Base-by-base conservation (phyloP, 30 jellyfish, hydroid and myxozoan genomes). In the Pelagia noctiluca region DNA sequence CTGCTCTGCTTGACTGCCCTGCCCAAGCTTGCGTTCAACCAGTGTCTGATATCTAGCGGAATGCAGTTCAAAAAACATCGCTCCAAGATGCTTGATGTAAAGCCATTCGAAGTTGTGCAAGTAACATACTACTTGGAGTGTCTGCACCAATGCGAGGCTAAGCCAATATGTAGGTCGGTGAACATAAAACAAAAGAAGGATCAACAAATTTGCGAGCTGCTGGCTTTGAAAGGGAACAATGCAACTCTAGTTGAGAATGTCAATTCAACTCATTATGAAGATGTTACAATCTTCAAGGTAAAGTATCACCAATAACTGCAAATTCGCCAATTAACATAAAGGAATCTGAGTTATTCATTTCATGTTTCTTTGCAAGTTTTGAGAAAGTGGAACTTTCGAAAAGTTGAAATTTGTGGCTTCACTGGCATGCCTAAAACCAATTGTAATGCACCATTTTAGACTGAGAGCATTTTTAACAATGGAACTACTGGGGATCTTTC, bases 1-100 rank as follows among this genome's bases (percentile, higher is more conserved):
- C n/a, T n/a, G n/a, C n/a, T n/a, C n/a, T n/a, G n/a, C n/a, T n/a
- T n/a, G n/a, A n/a, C n/a, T n/a, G n/a, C n/a, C n/a, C n/a, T n/a
- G n/a, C n/a, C n/a, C n/a, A n/a, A n/a, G 76, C 3, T 63, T 23
- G 30, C 71, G 0, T 8, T 34, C 24, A 3, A 50, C 18, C 38
- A 30, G 38, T 82, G 92, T 65, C 63, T 32, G 16, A 46, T 83
- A 35, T 66, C 92, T 13, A 53, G 62, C 10, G 92, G 92, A 16
- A 2, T 35, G 16, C 0, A 23, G 18, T 82, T 82, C 31, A 68
- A 22, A 22, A 79, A 35, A 52, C 47, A 50, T 18, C 75, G 67
- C 24, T 33, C 82, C 25, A 64, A 2, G 46, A 37, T 8, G 26
- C 72, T 82, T 16, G 31, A 50, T 63, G 60, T 54, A 36, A 36